Evolutionary conservation across 2,113 vertebrate species (phyloP).

Genomic region (Rissa tridactyla): DNA sequence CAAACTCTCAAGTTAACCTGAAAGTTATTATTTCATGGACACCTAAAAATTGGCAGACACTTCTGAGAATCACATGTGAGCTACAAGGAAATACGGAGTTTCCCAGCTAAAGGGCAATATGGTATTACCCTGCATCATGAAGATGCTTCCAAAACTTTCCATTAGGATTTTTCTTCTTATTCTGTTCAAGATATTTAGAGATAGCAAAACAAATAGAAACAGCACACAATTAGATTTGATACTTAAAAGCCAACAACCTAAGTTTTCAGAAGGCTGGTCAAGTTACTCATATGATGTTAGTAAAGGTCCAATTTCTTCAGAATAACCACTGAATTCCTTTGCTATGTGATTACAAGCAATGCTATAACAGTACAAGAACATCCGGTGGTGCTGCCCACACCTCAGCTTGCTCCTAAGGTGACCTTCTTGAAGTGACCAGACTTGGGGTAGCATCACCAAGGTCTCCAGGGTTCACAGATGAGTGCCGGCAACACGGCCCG

Average conservation of each 20-base stretch:
- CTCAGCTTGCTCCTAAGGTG: not conserved
- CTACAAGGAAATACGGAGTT: not conserved
- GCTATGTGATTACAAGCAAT: not conserved
- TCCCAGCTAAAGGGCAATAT: not conserved
- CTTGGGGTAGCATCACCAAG: not conserved
- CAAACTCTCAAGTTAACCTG: not conserved
- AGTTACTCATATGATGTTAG: not conserved
- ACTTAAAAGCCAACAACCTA: not conserved
- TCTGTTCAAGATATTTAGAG: not conserved
- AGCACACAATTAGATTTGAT: not conserved
- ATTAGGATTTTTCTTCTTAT: not conserved
- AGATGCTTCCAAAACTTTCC: not conserved
- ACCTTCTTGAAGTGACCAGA: not conserved
- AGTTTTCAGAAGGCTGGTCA: not conserved
- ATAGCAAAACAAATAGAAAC: not conserved
- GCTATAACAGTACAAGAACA: not conserved
- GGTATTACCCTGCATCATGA: not conserved
- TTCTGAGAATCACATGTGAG: not conserved
- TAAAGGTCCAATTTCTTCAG: not conserved
- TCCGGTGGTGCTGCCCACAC: not conserved
- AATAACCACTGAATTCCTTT: not conserved
- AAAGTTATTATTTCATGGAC: not conserved
- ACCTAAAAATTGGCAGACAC: not conserved
- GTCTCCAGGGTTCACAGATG: not conserved
- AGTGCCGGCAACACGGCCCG: not conserved